These are phyloP conservation scores for Albula glossodonta DNA, from an alignment of 2,113 vertebrate species.

Conservation along the genomic window DNA sequence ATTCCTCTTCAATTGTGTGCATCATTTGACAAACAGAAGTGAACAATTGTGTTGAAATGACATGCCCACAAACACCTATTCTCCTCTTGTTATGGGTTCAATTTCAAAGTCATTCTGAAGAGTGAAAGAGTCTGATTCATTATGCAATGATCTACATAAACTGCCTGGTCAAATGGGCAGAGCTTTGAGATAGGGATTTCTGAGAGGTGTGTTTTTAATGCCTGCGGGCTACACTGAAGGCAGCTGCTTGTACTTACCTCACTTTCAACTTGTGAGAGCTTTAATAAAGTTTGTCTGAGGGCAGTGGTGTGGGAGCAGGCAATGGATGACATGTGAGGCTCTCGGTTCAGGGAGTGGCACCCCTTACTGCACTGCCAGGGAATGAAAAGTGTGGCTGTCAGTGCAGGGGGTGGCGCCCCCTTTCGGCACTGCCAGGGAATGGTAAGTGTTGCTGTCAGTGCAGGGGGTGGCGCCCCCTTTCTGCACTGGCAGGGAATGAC, in stretches of 20 bases:
- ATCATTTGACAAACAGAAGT: slow-evolving; percentile 42
- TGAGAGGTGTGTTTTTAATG: not conserved
- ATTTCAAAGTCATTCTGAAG: not conserved
- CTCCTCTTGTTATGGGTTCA: not conserved
- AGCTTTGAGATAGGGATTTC: not conserved
- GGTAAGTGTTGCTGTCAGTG: too few relatives aligned
- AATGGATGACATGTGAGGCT: too few relatives aligned
- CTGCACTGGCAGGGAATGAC: not conserved
- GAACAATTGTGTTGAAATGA: slow-evolving; percentile 35
- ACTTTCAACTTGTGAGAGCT: not conserved
- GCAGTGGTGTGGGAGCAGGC: not conserved
- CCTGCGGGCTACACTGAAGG: not conserved
- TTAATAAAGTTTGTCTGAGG: not conserved
- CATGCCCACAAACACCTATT: slow-evolving; percentile 12
- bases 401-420: not conserved
- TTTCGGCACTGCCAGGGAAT: too few relatives aligned
- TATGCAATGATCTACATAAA: not conserved
- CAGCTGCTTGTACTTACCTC: not conserved
- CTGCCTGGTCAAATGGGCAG: not conserved
- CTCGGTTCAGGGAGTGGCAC: not conserved
- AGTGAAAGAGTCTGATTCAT: slow-evolving; percentile 4
- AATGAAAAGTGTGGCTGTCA: not conserved
- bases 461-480: not conserved
- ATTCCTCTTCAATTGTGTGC: slow-evolving; percentile 44
- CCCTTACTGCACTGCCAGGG: not conserved